A percentile compares a stretch with the other conserved stretches of the same genome.
phyloP scores from a whole-genome alignment of 2,888 invertebrate genomes.

The Coenonympha glycerion region DNA sequence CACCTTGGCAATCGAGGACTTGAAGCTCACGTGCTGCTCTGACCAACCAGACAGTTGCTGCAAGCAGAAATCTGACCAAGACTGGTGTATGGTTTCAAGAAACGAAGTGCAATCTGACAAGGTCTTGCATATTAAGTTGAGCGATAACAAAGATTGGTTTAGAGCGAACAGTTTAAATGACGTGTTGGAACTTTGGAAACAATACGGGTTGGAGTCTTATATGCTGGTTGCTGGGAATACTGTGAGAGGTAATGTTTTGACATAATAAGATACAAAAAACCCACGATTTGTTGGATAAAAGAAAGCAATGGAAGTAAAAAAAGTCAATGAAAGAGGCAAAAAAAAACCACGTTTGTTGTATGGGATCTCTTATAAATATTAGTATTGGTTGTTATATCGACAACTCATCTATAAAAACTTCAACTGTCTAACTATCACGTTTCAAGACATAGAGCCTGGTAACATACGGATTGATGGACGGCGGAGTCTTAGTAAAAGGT shows the following conservation, averaged over 20 bases:
- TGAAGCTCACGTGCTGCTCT: constrained; percentile 38
- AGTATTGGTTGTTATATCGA: too few species aligned
- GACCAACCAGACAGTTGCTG: constrained; percentile 23
- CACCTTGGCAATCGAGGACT: constrained; percentile 44
- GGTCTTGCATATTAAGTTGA: constrained; percentile 48
- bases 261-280: too few species aligned
- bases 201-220: constrained; percentile 67
- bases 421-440: too few species aligned
- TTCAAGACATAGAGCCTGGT: too few species aligned
- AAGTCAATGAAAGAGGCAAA: too few species aligned
- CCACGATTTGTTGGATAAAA: too few species aligned
- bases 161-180: constrained; percentile 67
- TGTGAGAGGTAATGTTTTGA: constrained; percentile 35
- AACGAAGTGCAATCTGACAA: constrained; percentile 53
- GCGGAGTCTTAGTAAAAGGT: too few species aligned
- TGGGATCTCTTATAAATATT: too few species aligned
- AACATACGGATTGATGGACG: too few species aligned
- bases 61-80: constrained; percentile 22
- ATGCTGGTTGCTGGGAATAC: constrained; percentile 78
- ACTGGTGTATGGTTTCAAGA: constrained; percentile 59
- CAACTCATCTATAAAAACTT: too few species aligned
- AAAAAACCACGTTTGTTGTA: too few species aligned
- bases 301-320: too few species aligned
- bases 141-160: constrained; percentile 65
- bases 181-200: constrained; percentile 70